Evolutionary conservation across 2,797 vertebrate genomes (phyloP).

Genomic region (Fratercula arctica): DNA sequence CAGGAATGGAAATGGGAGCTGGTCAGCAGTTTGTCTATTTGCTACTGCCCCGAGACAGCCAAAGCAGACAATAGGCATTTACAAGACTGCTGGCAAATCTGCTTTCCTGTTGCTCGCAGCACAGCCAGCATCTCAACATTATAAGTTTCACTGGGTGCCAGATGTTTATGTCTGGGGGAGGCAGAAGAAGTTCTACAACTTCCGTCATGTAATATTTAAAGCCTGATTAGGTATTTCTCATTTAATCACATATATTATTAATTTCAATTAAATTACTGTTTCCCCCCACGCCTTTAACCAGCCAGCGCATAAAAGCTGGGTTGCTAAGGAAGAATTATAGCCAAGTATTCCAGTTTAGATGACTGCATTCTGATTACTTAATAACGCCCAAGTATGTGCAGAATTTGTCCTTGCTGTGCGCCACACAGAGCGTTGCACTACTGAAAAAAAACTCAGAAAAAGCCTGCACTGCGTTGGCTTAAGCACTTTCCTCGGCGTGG

Average conservation of each 20-base stretch:
- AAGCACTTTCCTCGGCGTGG: neutral
- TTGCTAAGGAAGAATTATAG: conserved; percentile 48
- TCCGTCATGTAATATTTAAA: conserved; percentile 44
- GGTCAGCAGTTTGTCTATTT: neutral
- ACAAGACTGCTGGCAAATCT: neutral
- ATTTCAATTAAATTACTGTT: conserved; percentile 37
- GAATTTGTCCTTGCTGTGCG: conserved; percentile 48
- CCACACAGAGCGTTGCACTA: neutral
- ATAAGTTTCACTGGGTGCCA: neutral
- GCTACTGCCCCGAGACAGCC: neutral
- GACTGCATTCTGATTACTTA: conserved; percentile 57
- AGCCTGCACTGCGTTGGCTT: neutral
- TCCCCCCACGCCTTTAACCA: conserved; percentile 16
- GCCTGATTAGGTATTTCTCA: conserved; percentile 56
- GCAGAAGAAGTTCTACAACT: neutral
- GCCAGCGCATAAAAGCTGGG: conserved; percentile 3
- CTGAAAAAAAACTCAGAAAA: neutral
- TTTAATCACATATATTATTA: conserved; percentile 67
- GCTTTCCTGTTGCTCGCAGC: neutral
- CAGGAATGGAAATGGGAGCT: neutral
- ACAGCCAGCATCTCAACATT: neutral
- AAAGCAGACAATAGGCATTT: neutral
- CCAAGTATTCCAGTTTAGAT: conserved; percentile 49
- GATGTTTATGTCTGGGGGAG: conserved; percentile 16
- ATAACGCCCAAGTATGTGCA: conserved; percentile 46